Evolutionary conservation across 2,888 invertebrate genomes (phyloP).

Genomic region (Caenorhabditis parvicauda): DNA sequence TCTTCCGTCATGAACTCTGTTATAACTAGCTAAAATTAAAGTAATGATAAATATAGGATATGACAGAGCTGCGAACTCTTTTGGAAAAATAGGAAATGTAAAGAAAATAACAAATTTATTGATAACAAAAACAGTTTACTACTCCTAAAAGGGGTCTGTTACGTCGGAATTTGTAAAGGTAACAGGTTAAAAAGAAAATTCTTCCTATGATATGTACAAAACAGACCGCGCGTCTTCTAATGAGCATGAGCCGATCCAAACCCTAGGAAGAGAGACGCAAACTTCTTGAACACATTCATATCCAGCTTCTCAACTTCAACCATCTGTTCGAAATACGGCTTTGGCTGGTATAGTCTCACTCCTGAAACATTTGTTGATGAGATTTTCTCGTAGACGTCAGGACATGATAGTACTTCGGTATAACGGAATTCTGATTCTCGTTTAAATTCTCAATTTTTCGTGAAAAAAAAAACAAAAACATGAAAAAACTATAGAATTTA

Average conservation of each 20-base stretch:
- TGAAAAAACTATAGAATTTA: background rate
- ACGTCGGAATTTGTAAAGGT: too few species aligned
- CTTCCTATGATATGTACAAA: conserved; percentile 9
- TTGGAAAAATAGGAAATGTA: background rate
- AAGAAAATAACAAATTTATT: conserved; percentile 1
- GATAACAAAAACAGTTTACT: background rate
- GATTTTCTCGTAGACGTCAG: too few species aligned
- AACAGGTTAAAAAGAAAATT: background rate
- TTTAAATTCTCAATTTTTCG: background rate
- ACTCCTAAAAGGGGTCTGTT: background rate
- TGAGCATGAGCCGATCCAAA: conserved; percentile 22
- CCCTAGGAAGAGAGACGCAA: conserved; percentile 42
- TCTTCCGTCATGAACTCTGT: background rate
- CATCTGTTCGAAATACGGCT: conserved; percentile 52
- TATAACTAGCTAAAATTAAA: too few species aligned
- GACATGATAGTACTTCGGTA: too few species aligned
- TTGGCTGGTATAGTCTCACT: conserved; percentile 52
- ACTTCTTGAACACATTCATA: conserved; percentile 54
- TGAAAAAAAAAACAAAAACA: background rate
- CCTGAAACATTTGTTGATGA: conserved; percentile 41
- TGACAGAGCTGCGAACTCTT: too few species aligned
- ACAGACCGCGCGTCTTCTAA: conserved; percentile 5
- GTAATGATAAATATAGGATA: too few species aligned
- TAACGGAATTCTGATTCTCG: too few species aligned
- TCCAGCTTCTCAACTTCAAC: conserved; percentile 49